Evolutionary conservation across 23 tunicate genomes (phyloP).

Genomic region (Oikopleura dioica): DNA sequence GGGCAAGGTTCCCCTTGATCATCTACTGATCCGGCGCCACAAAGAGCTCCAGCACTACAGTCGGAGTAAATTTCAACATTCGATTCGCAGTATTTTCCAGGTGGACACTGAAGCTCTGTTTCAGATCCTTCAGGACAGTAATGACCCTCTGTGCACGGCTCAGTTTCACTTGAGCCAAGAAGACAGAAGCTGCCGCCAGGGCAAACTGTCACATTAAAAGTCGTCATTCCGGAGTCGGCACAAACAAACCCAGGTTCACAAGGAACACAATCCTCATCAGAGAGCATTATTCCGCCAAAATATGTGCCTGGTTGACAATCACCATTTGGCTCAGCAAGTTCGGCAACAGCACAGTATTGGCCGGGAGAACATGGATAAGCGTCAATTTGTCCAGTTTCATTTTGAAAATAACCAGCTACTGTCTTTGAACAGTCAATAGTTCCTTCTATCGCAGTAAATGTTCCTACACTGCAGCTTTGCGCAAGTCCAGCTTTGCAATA

Average conservation of each 20-base stretch:
- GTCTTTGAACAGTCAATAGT: not conserved
- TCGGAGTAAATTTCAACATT: conserved; percentile 3
- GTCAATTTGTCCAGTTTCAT: not conserved
- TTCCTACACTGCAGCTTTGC: not conserved
- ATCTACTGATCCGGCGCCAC: not conserved
- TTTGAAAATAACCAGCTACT: not conserved
- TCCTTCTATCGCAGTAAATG: not conserved
- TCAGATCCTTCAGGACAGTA: conserved; percentile 28
- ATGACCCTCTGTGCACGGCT: conserved; percentile 39
- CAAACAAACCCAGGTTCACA: not conserved
- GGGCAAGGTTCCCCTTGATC: conserved; percentile 57
- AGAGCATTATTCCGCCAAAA: not conserved
- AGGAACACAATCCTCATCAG: not conserved
- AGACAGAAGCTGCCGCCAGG: not conserved
- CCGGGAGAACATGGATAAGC: conserved; percentile 30
- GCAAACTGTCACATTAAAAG: not conserved
- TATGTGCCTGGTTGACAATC: conserved; percentile 21
- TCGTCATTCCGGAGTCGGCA: not conserved
- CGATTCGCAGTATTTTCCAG: conserved; percentile 43
- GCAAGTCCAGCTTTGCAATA: not conserved
- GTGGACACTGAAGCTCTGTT: conserved; percentile 21
- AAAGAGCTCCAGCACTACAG: not conserved
- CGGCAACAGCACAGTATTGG: conserved; percentile 26
- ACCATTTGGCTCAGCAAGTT: conserved; percentile 28
- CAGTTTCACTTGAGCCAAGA: not conserved